Conservation (phyloP, 2,113 vertebrate genomes). For the Zeus faber region DNA sequence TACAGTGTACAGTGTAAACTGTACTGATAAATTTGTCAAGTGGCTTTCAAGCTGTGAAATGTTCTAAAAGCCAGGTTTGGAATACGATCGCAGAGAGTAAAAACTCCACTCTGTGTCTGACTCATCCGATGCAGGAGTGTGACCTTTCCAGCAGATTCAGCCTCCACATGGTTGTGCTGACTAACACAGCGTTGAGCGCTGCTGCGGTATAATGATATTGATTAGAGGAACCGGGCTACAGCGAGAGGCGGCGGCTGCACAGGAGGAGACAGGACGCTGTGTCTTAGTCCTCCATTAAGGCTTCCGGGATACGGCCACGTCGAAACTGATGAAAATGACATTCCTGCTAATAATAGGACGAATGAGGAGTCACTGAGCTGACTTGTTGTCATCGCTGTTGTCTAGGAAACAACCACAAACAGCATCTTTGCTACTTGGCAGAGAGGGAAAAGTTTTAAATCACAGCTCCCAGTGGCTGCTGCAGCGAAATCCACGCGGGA, state of each 20-base stretch:
- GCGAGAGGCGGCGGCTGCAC: conserved; percentile 20
- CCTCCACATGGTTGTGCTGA: conserved; percentile 53
- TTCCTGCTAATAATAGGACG: conserved; percentile 29
- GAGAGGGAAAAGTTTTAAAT: too few species aligned
- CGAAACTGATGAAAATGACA: conserved; percentile 21
- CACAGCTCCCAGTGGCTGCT: too few species aligned
- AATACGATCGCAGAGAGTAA: background rate
- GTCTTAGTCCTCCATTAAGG: conserved; percentile 22
- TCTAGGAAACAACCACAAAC: conserved; percentile 1
- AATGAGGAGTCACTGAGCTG: conserved; percentile 14
- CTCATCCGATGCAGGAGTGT: conserved; percentile 39
- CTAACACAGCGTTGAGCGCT: conserved; percentile 49
- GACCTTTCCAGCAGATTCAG: conserved; percentile 53
- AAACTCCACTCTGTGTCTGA: conserved; percentile 25
- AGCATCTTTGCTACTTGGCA: too few species aligned
- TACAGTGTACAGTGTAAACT: too few species aligned
- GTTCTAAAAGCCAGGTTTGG: too few species aligned
- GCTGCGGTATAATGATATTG: conserved; percentile 57
- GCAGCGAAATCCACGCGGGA: too few species aligned
- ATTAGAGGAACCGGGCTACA: conserved; percentile 48
- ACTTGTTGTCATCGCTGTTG: conserved; percentile 23
- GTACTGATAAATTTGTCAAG: too few species aligned
- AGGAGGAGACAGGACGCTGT: conserved; percentile 19
- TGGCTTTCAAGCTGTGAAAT: too few species aligned
- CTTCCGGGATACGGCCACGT: conserved; percentile 3